These are phyloP conservation scores for Drusus annulatus DNA, from an alignment of 1,140 invertebrate genomes.

Conservation along the genomic window DNA sequence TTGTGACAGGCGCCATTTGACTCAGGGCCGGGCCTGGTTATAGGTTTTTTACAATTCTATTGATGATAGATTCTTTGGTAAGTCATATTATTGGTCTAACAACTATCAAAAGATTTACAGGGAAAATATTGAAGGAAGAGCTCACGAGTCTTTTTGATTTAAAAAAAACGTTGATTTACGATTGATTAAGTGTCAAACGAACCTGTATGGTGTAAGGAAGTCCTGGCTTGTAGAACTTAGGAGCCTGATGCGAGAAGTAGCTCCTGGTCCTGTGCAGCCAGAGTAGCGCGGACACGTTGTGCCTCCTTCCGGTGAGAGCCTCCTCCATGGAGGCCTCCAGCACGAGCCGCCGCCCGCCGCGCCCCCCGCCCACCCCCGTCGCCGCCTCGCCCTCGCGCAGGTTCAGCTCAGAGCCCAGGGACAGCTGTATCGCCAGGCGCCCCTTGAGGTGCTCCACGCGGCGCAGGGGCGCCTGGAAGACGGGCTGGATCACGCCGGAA, in stretches of 20 bases:
- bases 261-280: conserved; percentile 87
- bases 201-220: conserved; percentile 88
- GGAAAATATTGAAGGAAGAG: too few species aligned
- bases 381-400: conserved; percentile 76
- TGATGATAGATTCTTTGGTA: too few species aligned
- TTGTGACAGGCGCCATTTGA: too few species aligned
- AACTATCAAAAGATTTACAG: too few species aligned
- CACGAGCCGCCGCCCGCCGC: conserved; percentile 81
- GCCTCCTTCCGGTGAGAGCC: conserved; percentile 82
- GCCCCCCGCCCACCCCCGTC: conserved; percentile 82
- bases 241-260: conserved; percentile 85
- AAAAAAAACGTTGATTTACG: too few species aligned
- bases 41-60: too few species aligned
- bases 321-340: conserved; percentile 88
- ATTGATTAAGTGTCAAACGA: too few species aligned
- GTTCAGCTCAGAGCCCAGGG: conserved; percentile 77
- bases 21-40: too few species aligned
- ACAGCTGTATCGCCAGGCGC: conserved; percentile 82
- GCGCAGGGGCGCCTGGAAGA: conserved; percentile 80
- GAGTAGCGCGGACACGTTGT: conserved; percentile 83
- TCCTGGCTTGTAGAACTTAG: conserved; percentile 90
- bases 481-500: conserved; percentile 84
- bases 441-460: conserved; percentile 89
- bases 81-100: too few species aligned
- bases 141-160: too few species aligned